Percentiles rank a stretch among this genome's conserved stretches.
Evolutionary conservation across 2,113 vertebrate genomes (phyloP).

Genomic region (Amphilophus citrinellus): DNA sequence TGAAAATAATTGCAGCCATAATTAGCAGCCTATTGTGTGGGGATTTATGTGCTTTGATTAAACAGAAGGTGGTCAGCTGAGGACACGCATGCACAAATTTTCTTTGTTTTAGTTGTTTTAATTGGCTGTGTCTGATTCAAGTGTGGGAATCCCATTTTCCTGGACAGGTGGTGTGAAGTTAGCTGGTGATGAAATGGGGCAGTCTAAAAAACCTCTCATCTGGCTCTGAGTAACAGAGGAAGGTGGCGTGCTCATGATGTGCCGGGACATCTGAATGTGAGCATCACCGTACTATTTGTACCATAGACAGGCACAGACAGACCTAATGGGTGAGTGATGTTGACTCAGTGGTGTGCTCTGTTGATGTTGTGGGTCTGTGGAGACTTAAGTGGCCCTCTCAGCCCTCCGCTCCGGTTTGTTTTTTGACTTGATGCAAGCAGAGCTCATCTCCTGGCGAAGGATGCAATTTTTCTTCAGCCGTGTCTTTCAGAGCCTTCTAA

Average conservation of each 20-base stretch:
- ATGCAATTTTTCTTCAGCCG: conserved; percentile 34
- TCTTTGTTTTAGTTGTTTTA: neutral
- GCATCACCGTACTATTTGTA: neutral
- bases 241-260: neutral
- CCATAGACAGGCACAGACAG: neutral
- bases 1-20: conserved; percentile 20
- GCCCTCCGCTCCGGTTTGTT: conserved; percentile 14
- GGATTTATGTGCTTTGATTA: conserved; percentile 17
- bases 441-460: conserved; percentile 35
- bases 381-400: conserved; percentile 50
- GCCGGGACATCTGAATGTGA: neutral
- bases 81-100: neutral
- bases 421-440: conserved; percentile 13
- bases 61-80: neutral
- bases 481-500: conserved; percentile 39
- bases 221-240: neutral
- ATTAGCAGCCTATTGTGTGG: conserved; percentile 35
- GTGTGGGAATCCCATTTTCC: neutral
- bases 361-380: conserved; percentile 43
- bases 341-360: conserved; percentile 48
- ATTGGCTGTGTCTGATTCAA: conserved; percentile 1
- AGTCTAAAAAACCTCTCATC: neutral
- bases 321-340: conserved; percentile 36
- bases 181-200: neutral
- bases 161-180: conserved; percentile 16